Percentiles rank a stretch among this genome's conserved stretches.
phyloP scores from a whole-genome alignment of 2,888 invertebrate species.

The Eilema caniola region DNA sequence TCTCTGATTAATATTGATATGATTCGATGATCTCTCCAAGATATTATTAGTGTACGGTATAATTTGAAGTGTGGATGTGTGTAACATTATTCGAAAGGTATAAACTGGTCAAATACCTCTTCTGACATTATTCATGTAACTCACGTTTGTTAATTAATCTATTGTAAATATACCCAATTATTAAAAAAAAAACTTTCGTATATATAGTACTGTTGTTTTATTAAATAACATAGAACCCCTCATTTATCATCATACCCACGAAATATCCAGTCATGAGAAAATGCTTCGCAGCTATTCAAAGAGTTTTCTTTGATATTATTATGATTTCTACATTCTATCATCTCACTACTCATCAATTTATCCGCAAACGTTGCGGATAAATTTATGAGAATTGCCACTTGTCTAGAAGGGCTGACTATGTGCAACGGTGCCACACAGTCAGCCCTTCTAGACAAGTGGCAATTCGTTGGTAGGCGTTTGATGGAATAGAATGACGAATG shows the following conservation, averaged over 20 bases:
- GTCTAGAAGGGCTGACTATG: no score
- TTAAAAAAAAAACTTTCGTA: conserved; percentile 84
- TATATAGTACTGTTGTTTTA: conserved; percentile 70
- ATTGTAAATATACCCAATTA: conserved; percentile 87
- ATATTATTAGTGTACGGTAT: conserved; percentile 62
- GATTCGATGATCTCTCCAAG: conserved; percentile 61
- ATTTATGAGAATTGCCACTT: no score
- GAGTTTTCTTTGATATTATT: no score
- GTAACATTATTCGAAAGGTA: conserved; percentile 60
- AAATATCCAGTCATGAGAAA: no score
- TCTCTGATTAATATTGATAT: conserved; percentile 52
- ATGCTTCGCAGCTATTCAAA: no score
- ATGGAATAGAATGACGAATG: no score
- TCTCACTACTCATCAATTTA: no score
- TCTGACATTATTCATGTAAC: conserved; percentile 81
- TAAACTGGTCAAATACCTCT: conserved; percentile 64
- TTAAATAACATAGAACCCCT: conserved; percentile 43
- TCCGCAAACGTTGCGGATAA: no score
- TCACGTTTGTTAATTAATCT: conserved; percentile 86
- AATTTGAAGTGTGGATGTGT: conserved; percentile 71
- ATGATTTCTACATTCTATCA: no score
- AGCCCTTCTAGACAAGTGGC: no score
- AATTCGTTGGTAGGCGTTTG: no score
- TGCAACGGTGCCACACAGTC: no score
- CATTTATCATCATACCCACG: neutral